Evolutionary conservation across 2,797 vertebrate genomes (phyloP), one percentile per base, ranked within the genome.

Genomic region (Sparus aurata): DNA sequence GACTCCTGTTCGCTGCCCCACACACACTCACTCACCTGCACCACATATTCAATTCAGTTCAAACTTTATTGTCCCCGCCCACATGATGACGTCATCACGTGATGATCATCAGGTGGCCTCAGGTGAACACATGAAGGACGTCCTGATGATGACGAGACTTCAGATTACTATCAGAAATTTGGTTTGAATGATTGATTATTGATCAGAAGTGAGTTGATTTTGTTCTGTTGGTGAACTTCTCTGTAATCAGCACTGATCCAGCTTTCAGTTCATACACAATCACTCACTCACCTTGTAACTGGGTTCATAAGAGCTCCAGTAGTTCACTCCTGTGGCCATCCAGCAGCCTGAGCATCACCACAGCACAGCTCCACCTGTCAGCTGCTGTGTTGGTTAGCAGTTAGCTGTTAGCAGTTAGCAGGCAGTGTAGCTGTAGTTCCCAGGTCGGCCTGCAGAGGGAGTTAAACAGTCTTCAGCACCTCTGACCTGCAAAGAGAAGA

Each of bases 281-380:
- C 30, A 34, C 5, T 34, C 30, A 34, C 81, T 85, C 54, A 90
- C 89, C 85, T 87, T 64, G 72, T 46, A 13, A 43, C 27, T 47
- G 52, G 77, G 82, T 83, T 94, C 93, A 95, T 95, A 67, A 49
- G 89, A 75, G 80, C 84, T 92, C 85, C 89, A 92, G 85, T 81
- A 85, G 70, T 86, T 88, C 79, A 87, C 88, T 66, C 86, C 88
- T 82, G 90, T 86, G 88, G 92, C 91, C 93, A 94, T 94, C 74
- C 88, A 91, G 76, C 77, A 73, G 54, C 46, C 55, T 30, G 41
- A 55, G 25, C 9, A 13, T 62, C 50, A 41, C 61, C 43, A 20
- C 59, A 13, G 50, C 18, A 41, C 30, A 1, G 52, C 63, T 59
- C 15, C 59, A 55, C 25, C 12, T 46, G 25, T 6, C 13, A 16